Base-by-base conservation (phyloP, 30 jellyfish, hydroid and myxozoan species). In the Catostylus mosaicus region DNA sequence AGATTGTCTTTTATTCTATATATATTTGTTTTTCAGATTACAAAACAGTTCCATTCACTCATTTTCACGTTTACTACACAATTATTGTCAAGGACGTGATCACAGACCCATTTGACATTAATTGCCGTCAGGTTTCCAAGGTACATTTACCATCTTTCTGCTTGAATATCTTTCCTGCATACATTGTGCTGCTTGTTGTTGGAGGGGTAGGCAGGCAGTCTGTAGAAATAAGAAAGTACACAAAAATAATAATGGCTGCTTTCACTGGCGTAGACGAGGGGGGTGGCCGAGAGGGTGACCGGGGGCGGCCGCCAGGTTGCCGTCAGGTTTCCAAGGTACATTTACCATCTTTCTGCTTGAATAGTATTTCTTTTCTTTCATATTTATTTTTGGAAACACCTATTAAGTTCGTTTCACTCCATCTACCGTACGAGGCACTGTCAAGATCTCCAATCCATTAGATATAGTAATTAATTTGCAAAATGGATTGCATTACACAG, bases 51-150 rank as follows among this genome's bases (percentile, higher is more conserved):
- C 64, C 19, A 2, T 75, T 27, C 34, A 51, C 87, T 3, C 76
- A 30, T 34, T 77, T 77, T 31, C 88, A 77, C 35, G 38, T 77
- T 1, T 4, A 57, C 11, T 77, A 59, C 30, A n/a, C 78, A 16
- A 47, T 77, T 47, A 35, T 61, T 37, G 57, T 30, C 26, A 23
- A 38, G 8, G 35, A 40, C 35, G 59, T 34, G 30, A 38, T 68
- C n/a, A 4, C 34, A 6, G 60, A 59, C 35, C 79, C 79, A 0
- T n/a, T n/a, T n/a, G n/a, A n/a, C n/a, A n/a, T n/a, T n/a, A n/a
- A n/a, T 19, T 77, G 88, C 37, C 50, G 19, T 30, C 78, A 77
- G 37, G 78, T 77, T 45, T 30, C 32, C 22, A 77, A 77, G 88
- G 88, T 77, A 1, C 1, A 31, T 36, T 1, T 18, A 16, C 24